A percentile compares a stretch with the other conserved stretches of the same genome.
phyloP scores from a whole-genome alignment of 2,113 vertebrate genomes.

The Sinosuthora webbiana region DNA sequence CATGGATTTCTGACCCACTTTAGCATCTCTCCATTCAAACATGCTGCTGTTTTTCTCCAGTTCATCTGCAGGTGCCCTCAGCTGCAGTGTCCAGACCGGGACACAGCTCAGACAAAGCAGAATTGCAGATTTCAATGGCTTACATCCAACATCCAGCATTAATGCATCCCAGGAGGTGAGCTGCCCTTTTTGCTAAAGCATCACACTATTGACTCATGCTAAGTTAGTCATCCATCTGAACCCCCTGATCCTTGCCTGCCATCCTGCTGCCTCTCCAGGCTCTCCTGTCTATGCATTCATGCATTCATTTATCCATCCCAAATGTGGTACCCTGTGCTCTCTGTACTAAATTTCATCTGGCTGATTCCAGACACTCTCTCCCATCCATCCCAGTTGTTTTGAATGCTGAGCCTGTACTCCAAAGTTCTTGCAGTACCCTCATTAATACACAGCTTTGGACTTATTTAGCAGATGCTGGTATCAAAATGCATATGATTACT shows the following conservation, averaged over 20 bases:
- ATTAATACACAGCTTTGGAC: slow-evolving; percentile 45
- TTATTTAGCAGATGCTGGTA: slow-evolving; percentile 60
- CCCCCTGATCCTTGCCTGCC: slow-evolving; percentile 32
- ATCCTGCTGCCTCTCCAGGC: background rate
- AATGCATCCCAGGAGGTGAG: slow-evolving; percentile 57
- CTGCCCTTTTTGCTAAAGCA: slow-evolving; percentile 64
- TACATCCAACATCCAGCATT: slow-evolving; percentile 28
- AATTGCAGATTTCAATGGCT: slow-evolving; percentile 27
- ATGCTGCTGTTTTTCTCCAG: background rate
- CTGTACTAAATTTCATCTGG: slow-evolving; percentile 4
- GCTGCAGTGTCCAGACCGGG: background rate
- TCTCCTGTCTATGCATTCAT: slow-evolving; percentile 31
- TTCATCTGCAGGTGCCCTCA: background rate
- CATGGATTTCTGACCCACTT: background rate
- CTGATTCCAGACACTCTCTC: slow-evolving; percentile 25
- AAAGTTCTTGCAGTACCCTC: slow-evolving; percentile 50
- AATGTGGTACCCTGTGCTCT: slow-evolving; percentile 13
- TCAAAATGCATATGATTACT: slow-evolving; percentile 53
- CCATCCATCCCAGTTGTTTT: background rate
- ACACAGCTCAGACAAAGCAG: background rate
- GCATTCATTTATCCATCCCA: slow-evolving; percentile 45
- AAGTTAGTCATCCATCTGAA: slow-evolving; percentile 60
- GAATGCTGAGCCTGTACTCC: slow-evolving; percentile 38
- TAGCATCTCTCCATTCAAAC: background rate
- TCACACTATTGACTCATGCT: slow-evolving; percentile 59